Evolutionary conservation across 2,797 vertebrate genomes (phyloP), one percentile per base, ranked within the genome.

Genomic region (Alauda arvensis): DNA sequence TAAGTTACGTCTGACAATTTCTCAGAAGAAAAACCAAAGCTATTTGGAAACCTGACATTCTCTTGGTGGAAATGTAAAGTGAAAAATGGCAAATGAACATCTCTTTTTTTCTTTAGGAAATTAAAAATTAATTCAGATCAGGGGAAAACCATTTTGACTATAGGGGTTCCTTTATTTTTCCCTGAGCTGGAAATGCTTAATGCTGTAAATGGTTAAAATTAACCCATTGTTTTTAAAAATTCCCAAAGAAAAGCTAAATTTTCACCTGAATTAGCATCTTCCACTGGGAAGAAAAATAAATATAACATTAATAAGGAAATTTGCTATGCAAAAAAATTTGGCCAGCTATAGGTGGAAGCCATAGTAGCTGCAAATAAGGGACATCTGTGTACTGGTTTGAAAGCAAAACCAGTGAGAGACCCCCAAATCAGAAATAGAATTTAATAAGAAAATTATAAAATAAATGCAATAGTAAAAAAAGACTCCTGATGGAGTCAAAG

Each of bases 1-100:
- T 92, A 93, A 80, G 76, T 88, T 92, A 88, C 2, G 7, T 76
- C 69, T 92, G 91, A 89, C 55, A 87, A 86, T 88, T 94, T 83
- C 77, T 85, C 78, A 56, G 76, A 77, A 88, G 52, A 39, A 86
- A 88, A 92, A 66, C 4, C 34, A 83, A 92, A 91, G 81, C 55
- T 77, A 86, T 86, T 74, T 84, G 55, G 80, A 93, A 94, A 94
- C 83, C 76, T 79, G 85, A 90, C 23, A 13, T 80, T 72, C 24
- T 80, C 60, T 88, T 10, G 5, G 66, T 83, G 61, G 55, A 89
- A 91, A 83, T 51, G 63, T 63, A 75, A 90, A 85, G 51, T 75
- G 63, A 89, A 93, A 93, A 85, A 85, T 52, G 60, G 59, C 39
- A 70, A 89, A 80, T n/a, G n/a, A 85, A 37, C 31, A 37, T 21